Base-by-base conservation (phyloP, 1,140 invertebrate genomes). In the Drosophila pruinosa region DNA sequence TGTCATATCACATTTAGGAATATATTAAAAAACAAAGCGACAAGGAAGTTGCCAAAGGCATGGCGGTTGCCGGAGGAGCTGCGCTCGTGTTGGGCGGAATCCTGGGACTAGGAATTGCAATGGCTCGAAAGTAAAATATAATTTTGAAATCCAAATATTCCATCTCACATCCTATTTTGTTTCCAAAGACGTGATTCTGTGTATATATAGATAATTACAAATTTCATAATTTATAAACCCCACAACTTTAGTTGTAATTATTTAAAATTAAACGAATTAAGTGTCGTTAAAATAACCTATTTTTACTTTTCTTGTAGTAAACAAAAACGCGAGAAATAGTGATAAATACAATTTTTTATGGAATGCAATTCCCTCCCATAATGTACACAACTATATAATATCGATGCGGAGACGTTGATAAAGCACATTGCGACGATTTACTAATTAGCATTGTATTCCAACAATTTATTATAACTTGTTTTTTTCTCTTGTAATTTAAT, bases 11-110 rank as follows among this genome's bases (percentile, higher is more conserved):
- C 12, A 14, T 6, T 3, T 26, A 98, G 93, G 93, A 94, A 50
- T 93, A 95, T 64, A 97, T 99, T 54, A 96, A 96, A 81, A 96
- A 97, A 82, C 94, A 95, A 90, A 97, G 98, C 95, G 96, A 97
- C 89, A 96, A 96, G 92, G 97, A 98, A 81, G 96, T 97, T 5
- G 92, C 97, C 19, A 93, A 96, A 62, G 97, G 97, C n/a, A 97
- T 97, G 91, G 97, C 97, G 3, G 94, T 98, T 28, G 96, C 96
- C 36, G 96, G 96, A 54, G 96, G 96, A 47, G 95, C 95, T 4
- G 94, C 96, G 28, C 89, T 98, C 34, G 96, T 95, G 12, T 78
- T 97, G 28, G 97, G 96, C 15, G 95, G 96, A 61, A 92, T 97
- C 15, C 93, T 97, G 19, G 95, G 96, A 10, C 92, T 97, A 1